Conservation (phyloP, 2,113 vertebrate genomes). For the Callionymus lyra region DNA sequence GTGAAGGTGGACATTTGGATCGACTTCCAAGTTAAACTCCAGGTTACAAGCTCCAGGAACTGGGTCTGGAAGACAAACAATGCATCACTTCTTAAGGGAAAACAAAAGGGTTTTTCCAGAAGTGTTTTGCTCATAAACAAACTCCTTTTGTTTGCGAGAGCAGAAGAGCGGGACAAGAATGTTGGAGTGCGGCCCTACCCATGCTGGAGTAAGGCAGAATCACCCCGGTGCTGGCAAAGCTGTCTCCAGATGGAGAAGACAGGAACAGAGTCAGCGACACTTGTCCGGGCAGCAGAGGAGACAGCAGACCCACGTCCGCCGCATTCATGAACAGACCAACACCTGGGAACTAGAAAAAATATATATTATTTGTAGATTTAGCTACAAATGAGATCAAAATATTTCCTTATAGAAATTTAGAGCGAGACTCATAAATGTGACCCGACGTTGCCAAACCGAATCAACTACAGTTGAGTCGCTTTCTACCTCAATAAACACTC, state of each 20-base stretch:
- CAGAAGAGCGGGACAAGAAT: not conserved
- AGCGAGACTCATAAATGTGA: too few relatives aligned
- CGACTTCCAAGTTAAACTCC: conserved; percentile 77
- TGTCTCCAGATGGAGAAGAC: conserved; percentile 32
- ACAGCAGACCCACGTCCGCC: conserved; percentile 75
- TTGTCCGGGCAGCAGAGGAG: conserved; percentile 65
- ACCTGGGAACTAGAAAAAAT: conserved; percentile 44
- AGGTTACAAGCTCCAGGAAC: conserved; percentile 88
- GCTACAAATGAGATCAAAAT: too few relatives aligned
- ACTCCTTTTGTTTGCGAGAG: conserved; percentile 6
- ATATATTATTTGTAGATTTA: not conserved
- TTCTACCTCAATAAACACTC: too few relatives aligned
- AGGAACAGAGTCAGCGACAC: conserved; percentile 71
- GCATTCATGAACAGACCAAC: conserved; percentile 61
- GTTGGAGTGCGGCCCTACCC: conserved; percentile 56
- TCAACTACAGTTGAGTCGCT: too few relatives aligned
- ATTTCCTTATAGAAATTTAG: too few relatives aligned
- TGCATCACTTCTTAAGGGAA: not conserved
- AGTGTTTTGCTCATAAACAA: not conserved
- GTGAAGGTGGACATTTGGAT: conserved; percentile 82
- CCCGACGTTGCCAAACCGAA: too few relatives aligned
- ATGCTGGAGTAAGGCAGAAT: conserved; percentile 71
- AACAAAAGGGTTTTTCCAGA: conserved; percentile 9
- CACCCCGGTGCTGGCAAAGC: conserved; percentile 69
- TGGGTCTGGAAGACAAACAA: conserved; percentile 70